phyloP scores from a whole-genome alignment of 2,888 invertebrate genomes.

The Tubulanus polymorphus region DNA sequence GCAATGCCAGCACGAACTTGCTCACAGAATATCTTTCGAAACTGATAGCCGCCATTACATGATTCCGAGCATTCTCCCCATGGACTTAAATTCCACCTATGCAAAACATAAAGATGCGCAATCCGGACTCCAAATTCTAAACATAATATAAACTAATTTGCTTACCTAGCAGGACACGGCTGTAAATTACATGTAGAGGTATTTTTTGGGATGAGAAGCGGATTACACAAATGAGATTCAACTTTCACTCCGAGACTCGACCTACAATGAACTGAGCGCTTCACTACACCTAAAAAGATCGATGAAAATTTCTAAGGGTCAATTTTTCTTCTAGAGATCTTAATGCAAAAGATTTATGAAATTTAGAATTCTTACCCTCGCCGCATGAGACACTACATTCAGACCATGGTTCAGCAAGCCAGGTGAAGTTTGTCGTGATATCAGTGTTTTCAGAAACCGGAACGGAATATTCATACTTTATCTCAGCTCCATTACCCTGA shows the following conservation, averaged over 20 bases:
- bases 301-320: too few species aligned
- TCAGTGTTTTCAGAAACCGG: slow-evolving; percentile 4
- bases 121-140: too few species aligned
- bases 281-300: too few species aligned
- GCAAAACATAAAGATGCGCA: too few species aligned
- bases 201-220: not conserved
- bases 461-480: slow-evolving; percentile 22
- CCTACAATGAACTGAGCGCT: too few species aligned
- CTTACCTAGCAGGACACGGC: not conserved
- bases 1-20: slow-evolving; percentile 23
- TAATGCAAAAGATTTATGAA: too few species aligned
- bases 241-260: too few species aligned
- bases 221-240: not conserved
- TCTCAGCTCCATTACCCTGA: slow-evolving; percentile 10
- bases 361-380: slow-evolving; percentile 64
- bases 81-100: slow-evolving; percentile 59
- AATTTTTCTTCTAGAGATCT: too few species aligned
- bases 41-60: slow-evolving; percentile 90
- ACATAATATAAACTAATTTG: too few species aligned
- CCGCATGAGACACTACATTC: slow-evolving; percentile 89
- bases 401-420: slow-evolving; percentile 65
- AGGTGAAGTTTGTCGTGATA: slow-evolving; percentile 18
- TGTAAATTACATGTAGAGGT: not conserved
- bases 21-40: slow-evolving; percentile 61
- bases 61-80: slow-evolving; percentile 81